Percentiles rank a stretch among this genome's conserved stretches.
Evolutionary conservation across 2,113 vertebrate species (phyloP).

Genomic region (Maylandia zebra): DNA sequence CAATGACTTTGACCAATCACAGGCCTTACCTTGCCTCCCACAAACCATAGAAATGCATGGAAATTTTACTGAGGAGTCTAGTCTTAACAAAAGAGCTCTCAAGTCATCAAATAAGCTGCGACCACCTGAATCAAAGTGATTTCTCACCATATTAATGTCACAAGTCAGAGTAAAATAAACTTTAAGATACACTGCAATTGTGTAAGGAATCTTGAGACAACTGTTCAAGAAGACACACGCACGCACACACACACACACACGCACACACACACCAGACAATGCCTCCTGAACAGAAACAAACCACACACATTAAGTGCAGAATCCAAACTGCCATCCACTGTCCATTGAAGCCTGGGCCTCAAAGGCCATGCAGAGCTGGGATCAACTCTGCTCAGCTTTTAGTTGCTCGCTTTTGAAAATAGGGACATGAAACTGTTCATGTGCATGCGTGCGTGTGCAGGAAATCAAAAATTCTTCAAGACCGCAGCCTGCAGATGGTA

Average conservation of each 20-base stretch:
- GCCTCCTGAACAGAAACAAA: conserved; percentile 37
- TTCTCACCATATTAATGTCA: conserved; percentile 53
- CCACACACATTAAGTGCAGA: conserved; percentile 36
- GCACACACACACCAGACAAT: too few species aligned
- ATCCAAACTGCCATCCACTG: conserved; percentile 20
- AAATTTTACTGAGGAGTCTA: conserved; percentile 16
- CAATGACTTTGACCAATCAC: not conserved
- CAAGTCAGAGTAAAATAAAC: not conserved
- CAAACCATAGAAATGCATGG: not conserved
- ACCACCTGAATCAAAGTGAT: conserved; percentile 41
- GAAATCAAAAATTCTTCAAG: conserved; percentile 64
- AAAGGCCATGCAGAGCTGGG: not conserved
- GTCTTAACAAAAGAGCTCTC: conserved; percentile 28
- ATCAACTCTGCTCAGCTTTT: not conserved
- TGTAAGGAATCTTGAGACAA: conserved; percentile 16
- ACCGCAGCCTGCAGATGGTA: conserved; percentile 56
- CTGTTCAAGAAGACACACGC: not conserved
- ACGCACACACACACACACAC: not conserved
- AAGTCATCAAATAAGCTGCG: conserved; percentile 14
- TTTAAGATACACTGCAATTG: not conserved
- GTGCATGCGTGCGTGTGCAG: conserved; percentile 13
- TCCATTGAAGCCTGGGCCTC: conserved; percentile 19
- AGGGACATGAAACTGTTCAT: not conserved
- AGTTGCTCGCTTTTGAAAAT: conserved; percentile 25
- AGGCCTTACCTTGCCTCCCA: conserved; percentile 11